Base-by-base conservation (phyloP, 2,113 vertebrate species). In the Chaetura pelagica region DNA sequence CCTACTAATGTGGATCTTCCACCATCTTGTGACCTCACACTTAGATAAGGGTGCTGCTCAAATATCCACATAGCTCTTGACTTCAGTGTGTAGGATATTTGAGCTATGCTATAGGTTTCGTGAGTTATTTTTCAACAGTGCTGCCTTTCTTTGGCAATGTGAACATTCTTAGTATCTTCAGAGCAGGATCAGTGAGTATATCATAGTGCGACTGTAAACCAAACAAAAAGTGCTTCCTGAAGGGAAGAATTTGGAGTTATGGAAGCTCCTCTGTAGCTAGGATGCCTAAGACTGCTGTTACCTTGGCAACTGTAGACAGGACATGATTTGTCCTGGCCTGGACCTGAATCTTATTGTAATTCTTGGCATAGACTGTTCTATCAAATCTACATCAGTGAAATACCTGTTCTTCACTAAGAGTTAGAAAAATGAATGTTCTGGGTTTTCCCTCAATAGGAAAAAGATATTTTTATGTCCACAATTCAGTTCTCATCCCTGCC, bases 11-110 rank as follows among this genome's bases (percentile, higher is more conserved):
- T 23, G 15, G 14, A 40, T n/a, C 35, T 66, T 69, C n/a, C 44
- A 12, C 18, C 2, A 2, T 40, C 27, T 34, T 52, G 11, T 0
- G 2, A 64, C 24, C 8, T 86, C 18, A 32, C 22, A 2, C 20
- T 42, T 61, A n/a, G 6, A 12, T 7, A 2, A 77, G 5, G 7
- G 15, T 75, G 58, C 62, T 89, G 7, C 40, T n/a, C 32, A 83
- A 64, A 62, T 23, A 30, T 9, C 19, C 11, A 2, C 0, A 0
- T 14, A 88, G 35, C 8, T 51, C 27, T 58, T 57, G 24, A 29
- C 32, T 74, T 73, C n/a, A 42, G 12, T 1, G 0, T 71, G 59
- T 44, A 73, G 32, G 32, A 38, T 34, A 15, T 85, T 62, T 51
- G 35, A 87, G 16, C 22, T 44, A 19, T 52, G 26, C 18, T 77